Base-by-base conservation (phyloP, 2,888 invertebrate species). In the Archips xylosteana region DNA sequence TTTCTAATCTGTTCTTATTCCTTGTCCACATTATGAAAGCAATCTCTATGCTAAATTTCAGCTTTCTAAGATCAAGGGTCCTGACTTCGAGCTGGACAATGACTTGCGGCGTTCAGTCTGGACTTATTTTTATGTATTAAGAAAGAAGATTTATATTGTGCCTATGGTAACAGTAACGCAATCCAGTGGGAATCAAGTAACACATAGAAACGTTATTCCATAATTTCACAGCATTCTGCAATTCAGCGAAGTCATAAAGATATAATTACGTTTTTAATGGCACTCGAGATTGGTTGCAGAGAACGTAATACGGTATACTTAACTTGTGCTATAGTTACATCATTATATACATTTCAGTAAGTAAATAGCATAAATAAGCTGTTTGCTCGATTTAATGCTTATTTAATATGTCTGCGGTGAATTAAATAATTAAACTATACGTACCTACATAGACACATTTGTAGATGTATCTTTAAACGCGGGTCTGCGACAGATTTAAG, bases 141-240 rank as follows among this genome's bases (percentile, higher is more conserved):
- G 23, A 23, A 23, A 23, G 23, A 23, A 23, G 23, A 23, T 23
- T 23, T 23, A 23, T 23, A 23, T 5, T 39, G 39, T 4, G 39
- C 39, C 39, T 39, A 39, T 39, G 39, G 4, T 5, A 6, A 6
- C 6, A 39, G 39, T 6, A 39, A 39, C 39, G 5, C 6, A 39
- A 39, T 39, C 39, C 39, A 6, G 4, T 39, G 39, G 39, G 39
- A 39, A 39, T 39, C 6, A 6, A 39, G 39, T 39, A 4, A 39
- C 8, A 60, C 39, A 60, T 39, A 60, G 23, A 36, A n/a, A 39
- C 60, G 39, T 2, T 54, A 54, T 54, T 8, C 9, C 54, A 54
- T 54, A 54, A 54, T 59, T 60, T 60, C n/a, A 60, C 60, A 60
- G 39, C n/a, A n/a, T 57, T 60, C 60, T 60, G 36, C 23, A 60